Evolutionary conservation across 2,113 vertebrate species (phyloP).

Genomic region (Boulengeromyrus knoepffleri): DNA sequence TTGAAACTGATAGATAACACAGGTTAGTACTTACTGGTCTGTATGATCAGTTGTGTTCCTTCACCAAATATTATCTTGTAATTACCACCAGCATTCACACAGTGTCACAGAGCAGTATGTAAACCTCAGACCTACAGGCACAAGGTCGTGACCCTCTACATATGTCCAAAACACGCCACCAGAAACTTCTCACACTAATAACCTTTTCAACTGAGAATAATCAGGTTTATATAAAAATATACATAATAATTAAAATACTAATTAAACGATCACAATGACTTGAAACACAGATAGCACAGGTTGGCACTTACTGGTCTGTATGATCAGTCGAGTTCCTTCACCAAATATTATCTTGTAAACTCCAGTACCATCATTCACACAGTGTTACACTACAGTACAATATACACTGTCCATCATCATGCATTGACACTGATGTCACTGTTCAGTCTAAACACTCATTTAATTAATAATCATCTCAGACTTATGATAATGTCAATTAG

Average conservation of each 20-base stretch:
- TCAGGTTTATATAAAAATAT: background rate
- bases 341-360: background rate
- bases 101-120: background rate
- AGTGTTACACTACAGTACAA: background rate
- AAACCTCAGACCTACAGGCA: background rate
- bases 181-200: too few species aligned
- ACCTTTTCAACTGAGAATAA: too few species aligned
- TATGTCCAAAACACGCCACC: background rate
- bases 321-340: background rate
- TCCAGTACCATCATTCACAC: background rate
- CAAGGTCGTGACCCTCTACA: background rate
- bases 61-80: background rate
- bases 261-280: background rate
- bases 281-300: background rate
- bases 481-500: background rate
- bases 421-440: background rate
- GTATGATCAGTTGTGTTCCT: conserved; percentile 4
- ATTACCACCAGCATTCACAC: background rate
- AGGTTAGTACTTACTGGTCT: conserved; percentile 8
- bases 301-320: conserved; percentile 11
- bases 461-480: background rate
- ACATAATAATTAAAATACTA: background rate
- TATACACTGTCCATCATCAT: background rate
- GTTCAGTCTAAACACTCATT: background rate
- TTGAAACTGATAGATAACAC: background rate